Percentiles rank a stretch among this genome's conserved stretches.
Evolutionary conservation across 2,797 vertebrate genomes (phyloP).

Genomic region (Leontopithecus rosalia): DNA sequence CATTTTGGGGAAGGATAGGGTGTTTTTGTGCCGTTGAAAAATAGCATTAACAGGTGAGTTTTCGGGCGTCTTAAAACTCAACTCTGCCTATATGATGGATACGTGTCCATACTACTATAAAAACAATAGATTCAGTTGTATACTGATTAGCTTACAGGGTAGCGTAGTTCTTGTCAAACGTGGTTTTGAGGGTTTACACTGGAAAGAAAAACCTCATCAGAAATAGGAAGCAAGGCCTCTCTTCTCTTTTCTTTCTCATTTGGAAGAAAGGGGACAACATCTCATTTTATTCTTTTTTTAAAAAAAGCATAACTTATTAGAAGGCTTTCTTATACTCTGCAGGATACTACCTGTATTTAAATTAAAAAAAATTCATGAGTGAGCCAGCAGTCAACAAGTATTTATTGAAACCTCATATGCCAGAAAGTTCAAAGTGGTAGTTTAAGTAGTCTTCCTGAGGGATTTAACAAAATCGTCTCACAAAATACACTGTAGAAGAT

Average conservation of each 20-base stretch:
- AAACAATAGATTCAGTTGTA: slow-evolving; percentile 7
- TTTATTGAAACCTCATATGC: not conserved
- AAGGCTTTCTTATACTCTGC: not conserved
- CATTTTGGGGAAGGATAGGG: not conserved
- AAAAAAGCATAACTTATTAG: slow-evolving; percentile 39
- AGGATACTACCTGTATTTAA: slow-evolving; percentile 29
- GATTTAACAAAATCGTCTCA: not conserved
- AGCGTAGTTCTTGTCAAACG: not conserved
- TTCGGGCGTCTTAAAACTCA: not conserved
- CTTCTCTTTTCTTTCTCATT: not conserved
- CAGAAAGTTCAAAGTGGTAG: not conserved
- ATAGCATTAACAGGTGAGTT: not conserved
- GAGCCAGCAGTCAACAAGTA: not conserved
- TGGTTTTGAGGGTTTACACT: slow-evolving; percentile 45
- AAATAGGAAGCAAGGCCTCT: slow-evolving; percentile 1
- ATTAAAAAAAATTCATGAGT: not conserved
- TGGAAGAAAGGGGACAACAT: not conserved
- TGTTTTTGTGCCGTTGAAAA: not conserved
- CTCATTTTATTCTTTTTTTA: slow-evolving; percentile 33
- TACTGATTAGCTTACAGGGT: not conserved
- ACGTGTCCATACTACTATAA: not conserved
- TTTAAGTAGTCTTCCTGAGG: not conserved
- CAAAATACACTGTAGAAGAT: not conserved
- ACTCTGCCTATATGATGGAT: not conserved
- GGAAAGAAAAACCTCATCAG: slow-evolving; percentile 17